These are phyloP conservation scores for Cephus pygmeus DNA, from an alignment of 2,888 invertebrate genomes.

Conservation along the genomic window DNA sequence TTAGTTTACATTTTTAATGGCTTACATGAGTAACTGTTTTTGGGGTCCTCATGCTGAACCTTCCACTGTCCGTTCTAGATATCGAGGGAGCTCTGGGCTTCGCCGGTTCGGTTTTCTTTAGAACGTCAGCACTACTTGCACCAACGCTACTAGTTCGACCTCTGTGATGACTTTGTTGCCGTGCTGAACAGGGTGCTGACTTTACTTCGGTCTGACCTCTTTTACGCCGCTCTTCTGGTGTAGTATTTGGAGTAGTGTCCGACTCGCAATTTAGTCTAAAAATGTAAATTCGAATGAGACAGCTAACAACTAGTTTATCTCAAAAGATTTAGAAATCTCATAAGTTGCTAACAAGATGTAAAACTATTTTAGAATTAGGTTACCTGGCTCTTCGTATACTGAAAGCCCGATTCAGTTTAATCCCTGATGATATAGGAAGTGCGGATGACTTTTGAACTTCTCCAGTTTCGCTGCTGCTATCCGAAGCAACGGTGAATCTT, in stretches of 20 bases:
- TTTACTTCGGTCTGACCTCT: conserved; percentile 46
- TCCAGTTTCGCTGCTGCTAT: conserved; percentile 55
- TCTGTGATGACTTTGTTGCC: conserved; percentile 46
- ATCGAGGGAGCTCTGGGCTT: conserved; percentile 61
- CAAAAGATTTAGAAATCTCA: too few species aligned
- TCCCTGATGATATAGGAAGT: conserved; percentile 48
- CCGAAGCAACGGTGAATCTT: conserved; percentile 43
- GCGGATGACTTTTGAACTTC: conserved; percentile 39
- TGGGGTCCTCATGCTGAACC: conserved; percentile 73
- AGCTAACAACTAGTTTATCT: too few species aligned
- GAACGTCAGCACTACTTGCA: conserved; percentile 39
- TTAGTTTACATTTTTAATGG: background rate
- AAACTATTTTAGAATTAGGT: background rate
- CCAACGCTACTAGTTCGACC: conserved; percentile 42
- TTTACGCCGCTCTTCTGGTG: conserved; percentile 51
- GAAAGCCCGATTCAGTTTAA: conserved; percentile 53
- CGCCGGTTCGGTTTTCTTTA: conserved; percentile 43
- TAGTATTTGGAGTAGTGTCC: conserved; percentile 55
- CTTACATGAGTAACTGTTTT: conserved; percentile 48
- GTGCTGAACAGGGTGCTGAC: conserved; percentile 33
- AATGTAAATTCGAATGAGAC: background rate
- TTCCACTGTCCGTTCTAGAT: conserved; percentile 73
- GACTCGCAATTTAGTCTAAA: conserved; percentile 49
- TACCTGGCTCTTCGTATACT: conserved; percentile 54
- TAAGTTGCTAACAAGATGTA: background rate